A percentile compares a stretch with the other conserved stretches of the same genome.
Conservation (phyloP, 2,113 vertebrate species). For the Smithornis capensis region DNA sequence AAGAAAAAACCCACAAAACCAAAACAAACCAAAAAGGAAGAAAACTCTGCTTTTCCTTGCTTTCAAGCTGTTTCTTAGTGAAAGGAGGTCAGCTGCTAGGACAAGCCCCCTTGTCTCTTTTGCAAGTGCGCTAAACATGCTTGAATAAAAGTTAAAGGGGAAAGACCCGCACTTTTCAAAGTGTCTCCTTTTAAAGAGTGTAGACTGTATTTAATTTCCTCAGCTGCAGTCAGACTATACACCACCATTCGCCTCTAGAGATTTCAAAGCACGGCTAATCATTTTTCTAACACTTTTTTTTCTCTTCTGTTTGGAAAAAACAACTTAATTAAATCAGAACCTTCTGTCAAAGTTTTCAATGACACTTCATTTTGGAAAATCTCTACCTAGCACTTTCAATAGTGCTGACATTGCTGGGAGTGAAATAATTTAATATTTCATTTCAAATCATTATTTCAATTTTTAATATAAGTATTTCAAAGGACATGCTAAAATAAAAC, state of each 20-base stretch:
- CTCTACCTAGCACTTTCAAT: neutral
- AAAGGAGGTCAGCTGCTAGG: constrained; percentile 1
- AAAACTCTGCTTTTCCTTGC: neutral
- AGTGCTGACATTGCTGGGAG: neutral
- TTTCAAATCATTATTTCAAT: neutral
- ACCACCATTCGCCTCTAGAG: neutral
- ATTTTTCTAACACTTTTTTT: constrained; percentile 1
- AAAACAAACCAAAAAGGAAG: neutral
- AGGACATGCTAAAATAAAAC: neutral
- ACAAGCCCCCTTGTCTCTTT: neutral
- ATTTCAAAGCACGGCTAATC: neutral
- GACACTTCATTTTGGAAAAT: constrained; percentile 28
- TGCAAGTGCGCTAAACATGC: neutral
- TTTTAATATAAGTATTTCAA: neutral
- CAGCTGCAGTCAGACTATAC: neutral
- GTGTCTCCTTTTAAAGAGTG: neutral
- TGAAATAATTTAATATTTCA: neutral
- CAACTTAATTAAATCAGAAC: neutral
- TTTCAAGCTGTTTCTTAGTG: neutral
- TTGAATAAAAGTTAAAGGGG: neutral
- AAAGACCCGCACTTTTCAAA: neutral
- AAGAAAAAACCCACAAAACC: neutral
- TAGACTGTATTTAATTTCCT: constrained; percentile 19
- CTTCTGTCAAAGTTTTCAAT: constrained; percentile 1
- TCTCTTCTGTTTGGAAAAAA: constrained; percentile 3